Conservation (phyloP, 2,888 invertebrate species). For the Caenorhabditis imperialis region DNA sequence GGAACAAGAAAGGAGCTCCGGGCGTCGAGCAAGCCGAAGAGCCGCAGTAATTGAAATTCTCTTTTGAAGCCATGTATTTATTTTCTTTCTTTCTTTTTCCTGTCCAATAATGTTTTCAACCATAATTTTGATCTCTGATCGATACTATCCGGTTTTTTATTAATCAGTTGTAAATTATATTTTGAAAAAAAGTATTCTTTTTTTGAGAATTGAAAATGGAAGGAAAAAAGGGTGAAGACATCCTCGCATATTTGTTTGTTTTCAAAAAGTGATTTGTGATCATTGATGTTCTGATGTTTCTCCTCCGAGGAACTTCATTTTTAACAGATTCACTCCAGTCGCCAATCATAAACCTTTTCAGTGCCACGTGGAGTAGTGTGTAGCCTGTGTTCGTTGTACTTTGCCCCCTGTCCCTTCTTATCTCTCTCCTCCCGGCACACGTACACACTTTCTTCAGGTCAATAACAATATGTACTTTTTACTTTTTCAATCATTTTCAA, state of each 20-base stretch:
- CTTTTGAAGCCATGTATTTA: constrained; percentile 8
- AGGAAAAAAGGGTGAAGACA: not conserved
- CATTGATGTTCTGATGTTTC: constrained; percentile 24
- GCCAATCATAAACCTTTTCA: too few relatives aligned
- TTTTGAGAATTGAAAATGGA: not conserved
- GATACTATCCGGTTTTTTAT: constrained; percentile 15
- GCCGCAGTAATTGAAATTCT: constrained; percentile 3
- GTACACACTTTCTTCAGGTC: constrained; percentile 10
- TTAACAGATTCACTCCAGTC: not conserved
- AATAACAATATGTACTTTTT: too few relatives aligned
- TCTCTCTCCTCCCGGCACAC: constrained; percentile 35
- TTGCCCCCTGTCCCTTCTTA: constrained; percentile 27
- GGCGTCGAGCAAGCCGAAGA: constrained; percentile 43
- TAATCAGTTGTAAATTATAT: not conserved
- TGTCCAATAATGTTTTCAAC: not conserved
- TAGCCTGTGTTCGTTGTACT: constrained; percentile 41
- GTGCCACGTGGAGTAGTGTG: constrained; percentile 3
- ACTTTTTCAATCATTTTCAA: too few relatives aligned
- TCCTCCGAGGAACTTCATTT: constrained; percentile 1
- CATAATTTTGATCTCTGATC: constrained; percentile 33
- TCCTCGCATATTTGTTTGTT: not conserved
- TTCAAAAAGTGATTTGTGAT: constrained; percentile 20
- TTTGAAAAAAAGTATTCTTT: not conserved
- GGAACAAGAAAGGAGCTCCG: constrained; percentile 45
- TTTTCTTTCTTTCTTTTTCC: not conserved